Percentiles rank a stretch among this genome's conserved stretches.
Evolutionary conservation across 1,140 invertebrate species (phyloP).

Genomic region (Micrasema minimum): DNA sequence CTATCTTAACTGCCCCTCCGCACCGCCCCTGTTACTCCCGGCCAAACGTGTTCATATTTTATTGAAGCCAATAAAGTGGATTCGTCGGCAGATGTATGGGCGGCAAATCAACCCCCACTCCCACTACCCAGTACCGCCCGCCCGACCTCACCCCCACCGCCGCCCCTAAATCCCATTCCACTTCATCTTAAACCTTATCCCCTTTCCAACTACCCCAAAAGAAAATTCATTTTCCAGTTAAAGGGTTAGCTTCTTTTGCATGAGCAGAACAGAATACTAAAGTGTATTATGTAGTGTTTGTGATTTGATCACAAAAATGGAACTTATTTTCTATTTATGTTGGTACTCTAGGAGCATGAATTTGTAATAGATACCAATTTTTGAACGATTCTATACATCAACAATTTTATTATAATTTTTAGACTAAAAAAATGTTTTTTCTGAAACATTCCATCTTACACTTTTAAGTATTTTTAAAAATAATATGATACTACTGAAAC

Average conservation of each 20-base stretch:
- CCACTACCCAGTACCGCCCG: no score
- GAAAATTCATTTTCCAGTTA: slow-evolving; percentile 48
- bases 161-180: slow-evolving; percentile 22
- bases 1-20: slow-evolving; percentile 59
- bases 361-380: no score
- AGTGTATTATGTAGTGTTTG: no score
- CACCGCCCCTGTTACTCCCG: slow-evolving; percentile 53
- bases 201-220: slow-evolving; percentile 26
- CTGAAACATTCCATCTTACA: no score
- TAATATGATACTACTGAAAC: no score
- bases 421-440: no score
- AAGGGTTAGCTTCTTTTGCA: slow-evolving; percentile 36
- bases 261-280: slow-evolving; percentile 7
- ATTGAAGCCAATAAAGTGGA: slow-evolving; percentile 70
- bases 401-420: no score
- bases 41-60: slow-evolving; percentile 70
- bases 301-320: no score
- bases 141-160: slow-evolving; percentile 13
- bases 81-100: slow-evolving; percentile 59
- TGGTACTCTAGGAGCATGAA: no score
- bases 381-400: no score
- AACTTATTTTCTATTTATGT: no score
- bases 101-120: slow-evolving; percentile 37
- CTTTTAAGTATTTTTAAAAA: no score
- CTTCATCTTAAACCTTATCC: slow-evolving; percentile 26